Conservation (phyloP, 2,888 invertebrate genomes). For the Folsomia manolachei region DNA sequence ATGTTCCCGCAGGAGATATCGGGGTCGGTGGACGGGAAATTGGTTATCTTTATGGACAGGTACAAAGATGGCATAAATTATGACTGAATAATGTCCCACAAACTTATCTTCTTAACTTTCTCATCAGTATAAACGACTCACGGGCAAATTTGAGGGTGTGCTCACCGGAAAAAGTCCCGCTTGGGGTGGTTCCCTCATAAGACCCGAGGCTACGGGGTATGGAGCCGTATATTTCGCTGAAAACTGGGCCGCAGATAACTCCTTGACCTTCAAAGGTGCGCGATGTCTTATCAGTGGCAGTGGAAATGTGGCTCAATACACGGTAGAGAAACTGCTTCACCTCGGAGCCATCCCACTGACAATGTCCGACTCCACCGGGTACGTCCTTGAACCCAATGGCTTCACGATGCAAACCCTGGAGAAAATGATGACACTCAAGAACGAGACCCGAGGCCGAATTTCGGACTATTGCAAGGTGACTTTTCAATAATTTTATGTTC, state of each 20-base stretch:
- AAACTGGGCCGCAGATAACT: slow-evolving; percentile 23
- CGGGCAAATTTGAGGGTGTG: slow-evolving; percentile 25
- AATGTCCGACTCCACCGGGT: slow-evolving; percentile 23
- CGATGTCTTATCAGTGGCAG: slow-evolving; percentile 23
- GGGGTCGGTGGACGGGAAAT: slow-evolving; percentile 30
- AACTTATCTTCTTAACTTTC: no score
- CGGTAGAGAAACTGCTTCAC: slow-evolving; percentile 25
- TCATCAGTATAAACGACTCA: slow-evolving; percentile 26
- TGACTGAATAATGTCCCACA: no score
- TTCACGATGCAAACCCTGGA: slow-evolving; percentile 21
- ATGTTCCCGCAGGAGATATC: slow-evolving; percentile 29
- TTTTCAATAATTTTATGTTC: not conserved
- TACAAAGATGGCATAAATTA: no score
- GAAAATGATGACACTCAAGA: slow-evolving; percentile 25
- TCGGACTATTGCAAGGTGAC: slow-evolving; percentile 22
- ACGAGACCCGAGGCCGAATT: slow-evolving; percentile 17
- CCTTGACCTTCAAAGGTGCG: slow-evolving; percentile 22
- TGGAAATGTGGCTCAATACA: slow-evolving; percentile 31
- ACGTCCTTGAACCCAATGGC: slow-evolving; percentile 26
- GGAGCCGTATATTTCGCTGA: slow-evolving; percentile 29
- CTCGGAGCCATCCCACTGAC: slow-evolving; percentile 29
- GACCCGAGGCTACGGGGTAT: slow-evolving; percentile 29
- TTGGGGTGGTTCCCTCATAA: slow-evolving; percentile 27
- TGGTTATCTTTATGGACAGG: slow-evolving; percentile 26
- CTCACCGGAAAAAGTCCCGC: slow-evolving; percentile 22